These are phyloP conservation scores for Cephus pulcher DNA, from an alignment of 2,888 invertebrate genomes.

Conservation along the genomic window DNA sequence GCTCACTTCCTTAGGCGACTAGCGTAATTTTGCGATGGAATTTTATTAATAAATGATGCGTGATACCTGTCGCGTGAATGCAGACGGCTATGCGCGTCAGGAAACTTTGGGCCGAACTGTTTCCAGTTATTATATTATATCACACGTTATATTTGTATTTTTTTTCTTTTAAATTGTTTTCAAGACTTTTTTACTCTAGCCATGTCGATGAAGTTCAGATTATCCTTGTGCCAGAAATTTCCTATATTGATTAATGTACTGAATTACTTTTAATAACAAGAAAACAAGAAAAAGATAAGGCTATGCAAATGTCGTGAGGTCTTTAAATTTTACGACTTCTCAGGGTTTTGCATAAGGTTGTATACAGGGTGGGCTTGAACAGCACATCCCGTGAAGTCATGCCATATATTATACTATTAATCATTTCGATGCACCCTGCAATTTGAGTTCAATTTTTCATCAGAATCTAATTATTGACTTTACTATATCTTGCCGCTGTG, in stretches of 20 bases:
- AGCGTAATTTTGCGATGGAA: neutral
- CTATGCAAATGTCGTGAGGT: neutral
- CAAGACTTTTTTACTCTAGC: neutral
- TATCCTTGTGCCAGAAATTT: slow-evolving; percentile 47
- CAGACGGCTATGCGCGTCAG: neutral
- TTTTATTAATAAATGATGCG: neutral
- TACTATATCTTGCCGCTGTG: neutral
- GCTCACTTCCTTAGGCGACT: neutral
- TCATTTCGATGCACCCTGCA: neutral
- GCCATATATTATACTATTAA: neutral
- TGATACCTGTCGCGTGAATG: neutral
- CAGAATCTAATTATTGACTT: neutral
- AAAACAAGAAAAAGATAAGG: neutral
- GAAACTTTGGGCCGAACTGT: neutral
- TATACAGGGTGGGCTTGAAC: neutral
- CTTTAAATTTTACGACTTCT: neutral
- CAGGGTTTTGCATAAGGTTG: neutral
- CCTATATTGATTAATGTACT: slow-evolving; percentile 37
- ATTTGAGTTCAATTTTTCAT: neutral
- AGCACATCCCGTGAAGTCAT: neutral
- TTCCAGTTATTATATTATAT: neutral
- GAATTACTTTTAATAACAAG: slow-evolving; percentile 37
- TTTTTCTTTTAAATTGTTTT: neutral
- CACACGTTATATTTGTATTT: neutral
- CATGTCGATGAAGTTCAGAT: slow-evolving; percentile 15